These are phyloP conservation scores for Drosophila fungiperda DNA, from an alignment of 2,888 invertebrate genomes.

Conservation along the genomic window DNA sequence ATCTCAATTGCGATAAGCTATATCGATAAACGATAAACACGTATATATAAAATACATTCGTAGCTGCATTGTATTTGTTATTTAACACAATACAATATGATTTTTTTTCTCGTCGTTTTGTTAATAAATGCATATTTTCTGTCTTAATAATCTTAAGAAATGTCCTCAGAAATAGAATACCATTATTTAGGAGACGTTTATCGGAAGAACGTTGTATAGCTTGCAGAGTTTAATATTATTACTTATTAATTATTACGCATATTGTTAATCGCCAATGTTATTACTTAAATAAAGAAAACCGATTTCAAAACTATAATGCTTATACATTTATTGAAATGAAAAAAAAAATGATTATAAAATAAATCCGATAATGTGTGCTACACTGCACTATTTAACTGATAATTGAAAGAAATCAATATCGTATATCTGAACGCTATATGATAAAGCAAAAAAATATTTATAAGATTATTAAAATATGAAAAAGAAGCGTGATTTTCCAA, in stretches of 20 bases:
- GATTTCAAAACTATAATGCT: slow-evolving; percentile 29
- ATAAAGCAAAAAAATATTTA: slow-evolving; percentile 1
- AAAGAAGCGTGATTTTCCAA: slow-evolving; percentile 2
- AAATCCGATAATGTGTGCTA: background rate
- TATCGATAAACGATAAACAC: slow-evolving; percentile 20
- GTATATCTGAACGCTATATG: background rate
- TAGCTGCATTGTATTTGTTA: slow-evolving; percentile 37
- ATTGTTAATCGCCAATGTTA: slow-evolving; percentile 75
- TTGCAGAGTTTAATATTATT: slow-evolving; percentile 46
- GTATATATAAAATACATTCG: slow-evolving; percentile 41
- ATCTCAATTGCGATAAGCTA: slow-evolving; percentile 18
- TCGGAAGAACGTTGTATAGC: slow-evolving; percentile 45
- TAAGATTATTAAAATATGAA: slow-evolving; percentile 2
- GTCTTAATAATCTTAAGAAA: slow-evolving; percentile 64
- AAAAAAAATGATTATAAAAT: background rate
- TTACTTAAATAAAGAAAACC: slow-evolving; percentile 45
- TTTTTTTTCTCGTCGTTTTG: slow-evolving; percentile 17
- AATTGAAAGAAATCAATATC: background rate
- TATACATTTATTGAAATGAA: background rate
- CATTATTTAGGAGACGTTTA: slow-evolving; percentile 45
- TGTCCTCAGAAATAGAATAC: slow-evolving; percentile 49
- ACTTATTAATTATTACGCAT: slow-evolving; percentile 52
- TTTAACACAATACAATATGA: slow-evolving; percentile 26
- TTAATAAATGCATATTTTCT: slow-evolving; percentile 39
- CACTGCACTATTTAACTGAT: background rate